Base-by-base conservation (phyloP, 2,888 invertebrate genomes). In the Proisotoma minuta region DNA sequence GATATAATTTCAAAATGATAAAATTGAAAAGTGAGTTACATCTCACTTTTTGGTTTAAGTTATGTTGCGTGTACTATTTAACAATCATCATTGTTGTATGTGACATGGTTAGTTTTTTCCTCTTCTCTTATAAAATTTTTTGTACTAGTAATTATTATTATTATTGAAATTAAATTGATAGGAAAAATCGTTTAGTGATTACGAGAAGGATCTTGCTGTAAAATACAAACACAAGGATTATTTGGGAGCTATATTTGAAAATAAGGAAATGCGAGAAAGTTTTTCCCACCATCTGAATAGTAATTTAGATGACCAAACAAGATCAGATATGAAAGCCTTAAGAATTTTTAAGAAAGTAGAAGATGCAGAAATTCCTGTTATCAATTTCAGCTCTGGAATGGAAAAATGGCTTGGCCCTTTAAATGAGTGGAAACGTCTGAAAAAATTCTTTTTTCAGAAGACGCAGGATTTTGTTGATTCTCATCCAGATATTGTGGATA, bases 341-440 rank as follows among this genome's bases (percentile, higher is more conserved):
- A 48, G 63, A 58, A 51, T 67, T 28, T 59, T 58, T 20, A 59
- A 56, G 18, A 62, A 57, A 29, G 57, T 62, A 23, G 60, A 59
- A n/a, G 62, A 54, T 28, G 53, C 43, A 22, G 64, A 65, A 2
- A 47, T 67, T 39, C 62, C 67, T 8, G 51, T 57, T 1, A 57
- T 67, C 10, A 54, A 59, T 29, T 67, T 67, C 29, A 60, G 54
- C 50, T 52, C 64, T 2, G 51, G 58, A 18, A 67, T 67, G 67
- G 67, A 67, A 20, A 40, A 54, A 4, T 67, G 67, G 67, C 52
- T 67, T 1, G 67, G 67, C 23, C 59, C 64, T 8, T 29, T 67
- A 50, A 64, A 64, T 15, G 61, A 63, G 22, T 67, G 67, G 67
- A 65, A 62, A 34, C 52, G 67, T 24, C 28, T 64, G 4, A 67